Evolutionary conservation across 2,113 vertebrate species (phyloP).

Genomic region (Conger conger): DNA sequence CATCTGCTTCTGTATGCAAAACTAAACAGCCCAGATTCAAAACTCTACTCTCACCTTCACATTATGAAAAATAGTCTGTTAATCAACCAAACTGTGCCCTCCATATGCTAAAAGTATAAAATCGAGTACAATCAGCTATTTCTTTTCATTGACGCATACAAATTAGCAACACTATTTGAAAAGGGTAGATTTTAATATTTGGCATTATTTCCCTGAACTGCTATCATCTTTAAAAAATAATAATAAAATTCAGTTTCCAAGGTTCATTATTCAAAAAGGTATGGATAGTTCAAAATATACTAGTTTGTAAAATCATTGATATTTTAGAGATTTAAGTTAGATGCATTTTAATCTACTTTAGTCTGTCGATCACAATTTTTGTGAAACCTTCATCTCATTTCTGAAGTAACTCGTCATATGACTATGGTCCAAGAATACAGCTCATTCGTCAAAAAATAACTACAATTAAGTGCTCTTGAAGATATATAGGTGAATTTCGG

Average conservation of each 20-base stretch:
- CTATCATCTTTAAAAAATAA: too few relatives aligned
- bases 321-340: not conserved
- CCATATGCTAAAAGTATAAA: not conserved
- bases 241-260: too few relatives aligned
- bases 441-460: too few relatives aligned
- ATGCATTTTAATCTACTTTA: not conserved
- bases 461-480: too few relatives aligned
- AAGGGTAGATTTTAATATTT: too few relatives aligned
- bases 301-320: not conserved
- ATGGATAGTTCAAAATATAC: too few relatives aligned
- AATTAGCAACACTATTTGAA: not conserved
- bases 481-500: too few relatives aligned
- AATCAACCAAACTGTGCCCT: not conserved
- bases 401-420: not conserved
- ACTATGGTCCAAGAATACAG: not conserved
- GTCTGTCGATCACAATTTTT: not conserved
- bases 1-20: not conserved
- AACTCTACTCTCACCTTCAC: too few relatives aligned
- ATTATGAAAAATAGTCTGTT: too few relatives aligned
- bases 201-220: too few relatives aligned
- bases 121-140: not conserved
- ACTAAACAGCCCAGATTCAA: not conserved
- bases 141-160: not conserved
- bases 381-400: not conserved
- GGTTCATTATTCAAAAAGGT: too few relatives aligned